Evolutionary conservation across 2,888 invertebrate genomes (phyloP).

Genomic region (Eupithecia vulgata): DNA sequence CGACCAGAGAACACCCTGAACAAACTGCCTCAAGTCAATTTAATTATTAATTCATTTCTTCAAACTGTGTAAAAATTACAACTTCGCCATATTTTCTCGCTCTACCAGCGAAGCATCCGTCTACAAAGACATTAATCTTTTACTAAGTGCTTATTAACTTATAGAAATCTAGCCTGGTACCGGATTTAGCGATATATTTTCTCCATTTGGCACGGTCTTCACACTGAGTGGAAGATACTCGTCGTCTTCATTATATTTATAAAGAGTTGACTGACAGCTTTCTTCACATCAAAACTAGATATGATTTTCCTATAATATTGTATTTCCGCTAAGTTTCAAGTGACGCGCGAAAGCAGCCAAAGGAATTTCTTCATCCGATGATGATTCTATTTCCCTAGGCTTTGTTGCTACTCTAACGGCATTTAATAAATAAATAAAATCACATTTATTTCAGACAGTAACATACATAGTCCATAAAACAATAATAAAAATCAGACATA

Average conservation of each 20-base stretch:
- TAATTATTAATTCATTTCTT: no score
- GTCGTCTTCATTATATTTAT: not conserved
- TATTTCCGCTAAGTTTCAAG: not conserved
- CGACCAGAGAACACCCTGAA: no score
- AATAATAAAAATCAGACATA: no score
- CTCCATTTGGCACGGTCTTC: constrained; percentile 26
- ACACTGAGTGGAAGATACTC: not conserved
- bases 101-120: not conserved
- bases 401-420: no score
- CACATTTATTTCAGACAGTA: no score
- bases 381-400: no score
- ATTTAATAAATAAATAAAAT: no score
- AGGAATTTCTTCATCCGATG: no score
- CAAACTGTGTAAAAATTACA: no score
- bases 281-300: constrained; percentile 14
- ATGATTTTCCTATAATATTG: not conserved
- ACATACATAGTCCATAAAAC: no score
- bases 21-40: no score
- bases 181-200: constrained; percentile 20
- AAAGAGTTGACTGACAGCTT: constrained; percentile 16
- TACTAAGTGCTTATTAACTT: not conserved
- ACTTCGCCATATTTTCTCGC: not conserved
- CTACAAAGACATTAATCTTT: not conserved
- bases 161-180: constrained; percentile 18
- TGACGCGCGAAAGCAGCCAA: not conserved